These are phyloP conservation scores for Myotis yumanensis DNA, from an alignment of 2,113 vertebrate genomes.

Conservation along the genomic window DNA sequence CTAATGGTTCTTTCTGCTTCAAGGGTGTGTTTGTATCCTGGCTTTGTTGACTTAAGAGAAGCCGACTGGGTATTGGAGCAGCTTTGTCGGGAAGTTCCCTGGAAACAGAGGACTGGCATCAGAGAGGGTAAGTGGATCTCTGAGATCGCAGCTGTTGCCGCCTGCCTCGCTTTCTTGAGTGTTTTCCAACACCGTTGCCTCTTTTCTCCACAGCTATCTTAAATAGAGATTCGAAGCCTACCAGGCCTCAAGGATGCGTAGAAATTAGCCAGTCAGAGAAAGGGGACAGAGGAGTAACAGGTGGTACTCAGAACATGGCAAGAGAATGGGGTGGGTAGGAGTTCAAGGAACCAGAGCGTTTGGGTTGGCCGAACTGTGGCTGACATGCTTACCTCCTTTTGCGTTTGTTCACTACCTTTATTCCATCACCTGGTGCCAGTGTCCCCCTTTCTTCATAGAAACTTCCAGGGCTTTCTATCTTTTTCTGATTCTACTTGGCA, in stretches of 20 bases:
- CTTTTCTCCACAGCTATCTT: not conserved
- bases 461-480: not conserved
- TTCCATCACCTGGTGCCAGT: not conserved
- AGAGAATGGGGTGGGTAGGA: not conserved
- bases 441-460: conserved; percentile 8
- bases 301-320: not conserved
- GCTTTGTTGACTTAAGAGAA: conserved; percentile 89
- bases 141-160: not conserved
- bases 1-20: conserved; percentile 24
- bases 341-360: not conserved
- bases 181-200: not conserved
- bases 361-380: not conserved
- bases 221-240: not conserved
- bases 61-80: conserved; percentile 93
- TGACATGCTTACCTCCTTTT: not conserved
- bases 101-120: conserved; percentile 92
- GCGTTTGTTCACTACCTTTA: not conserved
- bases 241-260: not conserved
- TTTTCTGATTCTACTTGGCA: not conserved
- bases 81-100: conserved; percentile 91
- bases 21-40: conserved; percentile 89
- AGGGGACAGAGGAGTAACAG: not conserved
- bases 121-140: conserved; percentile 83
- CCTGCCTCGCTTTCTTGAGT: not conserved
- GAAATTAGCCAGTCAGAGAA: not conserved